phyloP scores from a whole-genome alignment of 1,140 invertebrate species.

The Drosophila sp. region DNA sequence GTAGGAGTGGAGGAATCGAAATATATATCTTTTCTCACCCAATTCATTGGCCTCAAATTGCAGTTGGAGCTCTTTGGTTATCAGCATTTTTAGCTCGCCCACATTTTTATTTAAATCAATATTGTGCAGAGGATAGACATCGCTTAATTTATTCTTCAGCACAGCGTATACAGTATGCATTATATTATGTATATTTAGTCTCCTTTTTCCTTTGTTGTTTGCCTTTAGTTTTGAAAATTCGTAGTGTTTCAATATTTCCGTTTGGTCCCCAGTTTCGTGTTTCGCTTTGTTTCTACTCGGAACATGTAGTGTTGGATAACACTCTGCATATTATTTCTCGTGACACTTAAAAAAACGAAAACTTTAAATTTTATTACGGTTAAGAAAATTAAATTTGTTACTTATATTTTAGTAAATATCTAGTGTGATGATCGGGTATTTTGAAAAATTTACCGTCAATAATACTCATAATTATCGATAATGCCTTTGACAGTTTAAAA shows the following conservation, averaged over 20 bases:
- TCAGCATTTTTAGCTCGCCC: conserved; percentile 62
- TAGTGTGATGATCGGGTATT: too few species aligned
- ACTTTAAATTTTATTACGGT: too few species aligned
- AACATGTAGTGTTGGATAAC: neutral
- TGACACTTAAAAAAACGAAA: too few species aligned
- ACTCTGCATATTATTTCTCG: too few species aligned
- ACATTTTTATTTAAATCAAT: conserved; percentile 70
- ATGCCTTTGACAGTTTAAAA: neutral
- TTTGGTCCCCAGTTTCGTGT: neutral
- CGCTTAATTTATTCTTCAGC: conserved; percentile 70
- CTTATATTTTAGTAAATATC: too few species aligned
- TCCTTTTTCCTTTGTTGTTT: conserved; percentile 15
- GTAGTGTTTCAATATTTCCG: neutral
- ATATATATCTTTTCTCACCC: conserved; percentile 45
- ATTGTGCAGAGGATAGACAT: conserved; percentile 67
- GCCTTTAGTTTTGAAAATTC: conserved; percentile 34
- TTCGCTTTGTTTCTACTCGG: neutral
- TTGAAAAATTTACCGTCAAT: too few species aligned
- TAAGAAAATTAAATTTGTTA: too few species aligned
- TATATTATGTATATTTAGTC: conserved; percentile 2
- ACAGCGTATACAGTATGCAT: conserved; percentile 69
- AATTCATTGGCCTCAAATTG: conserved; percentile 68
- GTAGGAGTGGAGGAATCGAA: neutral
- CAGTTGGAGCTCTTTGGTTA: conserved; percentile 64
- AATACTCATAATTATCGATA: neutral